phyloP scores from a whole-genome alignment of 2,797 vertebrate species.

The Lithobates sylvaticus region DNA sequence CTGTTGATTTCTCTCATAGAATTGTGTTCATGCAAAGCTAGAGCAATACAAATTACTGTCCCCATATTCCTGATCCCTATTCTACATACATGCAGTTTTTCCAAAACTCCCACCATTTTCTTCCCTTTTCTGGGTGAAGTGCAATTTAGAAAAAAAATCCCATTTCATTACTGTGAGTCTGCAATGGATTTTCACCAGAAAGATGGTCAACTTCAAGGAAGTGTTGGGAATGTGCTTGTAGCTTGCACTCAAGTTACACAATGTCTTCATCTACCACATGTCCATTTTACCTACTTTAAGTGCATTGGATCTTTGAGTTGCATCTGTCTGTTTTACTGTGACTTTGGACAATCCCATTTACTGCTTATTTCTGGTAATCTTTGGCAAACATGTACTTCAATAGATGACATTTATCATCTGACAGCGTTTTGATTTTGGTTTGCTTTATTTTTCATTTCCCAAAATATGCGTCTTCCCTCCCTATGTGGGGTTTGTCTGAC shows the following conservation, averaged over 20 bases:
- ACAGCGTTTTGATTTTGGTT: slow-evolving; percentile 71
- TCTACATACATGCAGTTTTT: slow-evolving; percentile 79
- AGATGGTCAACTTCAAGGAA: slow-evolving; percentile 55
- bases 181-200: slow-evolving; percentile 72
- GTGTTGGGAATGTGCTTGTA: slow-evolving; percentile 3
- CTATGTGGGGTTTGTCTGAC: slow-evolving; percentile 72
- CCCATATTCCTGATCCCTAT: slow-evolving; percentile 66
- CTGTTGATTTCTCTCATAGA: slow-evolving; percentile 68
- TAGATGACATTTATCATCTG: slow-evolving; percentile 61
- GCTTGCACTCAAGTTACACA: not conserved
- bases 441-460: slow-evolving; percentile 73
- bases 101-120: slow-evolving; percentile 71
- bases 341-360: slow-evolving; percentile 16
- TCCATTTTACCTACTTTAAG: slow-evolving; percentile 9
- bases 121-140: slow-evolving; percentile 86
- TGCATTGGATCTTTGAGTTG: slow-evolving; percentile 23
- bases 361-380: not conserved
- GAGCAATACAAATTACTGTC: slow-evolving; percentile 88
- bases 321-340: slow-evolving; percentile 15
- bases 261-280: slow-evolving; percentile 22
- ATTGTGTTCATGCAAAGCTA: slow-evolving; percentile 80
- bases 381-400: not conserved
- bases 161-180: slow-evolving; percentile 85
- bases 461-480: slow-evolving; percentile 75
- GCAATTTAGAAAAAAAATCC: slow-evolving; percentile 88